Conservation (phyloP, 2,888 invertebrate species). For the Sabatieria punctata region DNA sequence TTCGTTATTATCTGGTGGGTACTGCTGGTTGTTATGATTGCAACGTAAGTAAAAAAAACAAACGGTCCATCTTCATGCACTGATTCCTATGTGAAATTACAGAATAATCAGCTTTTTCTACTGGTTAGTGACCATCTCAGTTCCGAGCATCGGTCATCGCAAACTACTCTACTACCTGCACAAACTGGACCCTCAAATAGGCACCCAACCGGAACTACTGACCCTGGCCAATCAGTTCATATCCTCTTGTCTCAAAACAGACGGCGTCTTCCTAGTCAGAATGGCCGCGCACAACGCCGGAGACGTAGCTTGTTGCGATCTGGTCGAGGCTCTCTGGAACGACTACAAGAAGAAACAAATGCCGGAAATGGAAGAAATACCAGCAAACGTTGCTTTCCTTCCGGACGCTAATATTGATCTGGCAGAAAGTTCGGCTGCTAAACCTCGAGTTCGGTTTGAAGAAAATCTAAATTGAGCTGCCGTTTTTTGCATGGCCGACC, state of each 20-base stretch:
- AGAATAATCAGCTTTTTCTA: slow-evolving; percentile 14
- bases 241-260: slow-evolving; percentile 17
- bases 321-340: slow-evolving; percentile 22
- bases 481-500: no score
- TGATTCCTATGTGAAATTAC: no score
- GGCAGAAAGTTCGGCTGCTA: no score
- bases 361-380: no score
- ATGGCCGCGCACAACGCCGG: slow-evolving; percentile 25
- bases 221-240: no score
- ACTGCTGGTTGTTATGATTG: slow-evolving; percentile 21
- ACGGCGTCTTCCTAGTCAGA: background rate
- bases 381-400: no score
- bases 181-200: background rate
- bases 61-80: no score
- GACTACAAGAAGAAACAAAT: slow-evolving; percentile 11
- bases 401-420: no score
- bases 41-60: no score
- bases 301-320: slow-evolving; percentile 25
- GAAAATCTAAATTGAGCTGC: no score
- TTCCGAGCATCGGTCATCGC: slow-evolving; percentile 4
- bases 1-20: slow-evolving; percentile 30
- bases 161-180: slow-evolving; percentile 4
- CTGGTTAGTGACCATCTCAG: slow-evolving; percentile 17
- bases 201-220: no score
- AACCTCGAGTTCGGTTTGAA: no score